A percentile compares a stretch with the other conserved stretches of the same genome.
Evolutionary conservation across 2,797 vertebrate species (phyloP).

Genomic region (Perodicticus potto): DNA sequence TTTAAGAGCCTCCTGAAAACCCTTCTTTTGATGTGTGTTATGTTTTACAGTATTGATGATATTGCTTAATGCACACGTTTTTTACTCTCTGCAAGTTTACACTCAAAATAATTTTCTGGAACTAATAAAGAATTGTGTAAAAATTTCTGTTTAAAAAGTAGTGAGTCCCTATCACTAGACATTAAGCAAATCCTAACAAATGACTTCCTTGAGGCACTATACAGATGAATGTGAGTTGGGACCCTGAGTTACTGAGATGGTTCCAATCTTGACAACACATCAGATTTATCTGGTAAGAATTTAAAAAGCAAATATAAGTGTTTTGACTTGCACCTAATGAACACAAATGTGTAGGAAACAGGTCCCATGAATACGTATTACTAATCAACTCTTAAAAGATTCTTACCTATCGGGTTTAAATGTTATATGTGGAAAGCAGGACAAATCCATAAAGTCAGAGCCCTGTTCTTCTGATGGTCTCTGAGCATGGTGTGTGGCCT

Average conservation of each 20-base stretch:
- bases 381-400: neutral
- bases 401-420: neutral
- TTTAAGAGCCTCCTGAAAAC: neutral
- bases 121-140: neutral
- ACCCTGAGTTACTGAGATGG: neutral
- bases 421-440: neutral
- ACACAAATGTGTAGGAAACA: neutral
- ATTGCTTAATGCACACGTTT: neutral
- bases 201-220: neutral
- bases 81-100: neutral
- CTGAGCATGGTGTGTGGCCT: neutral
- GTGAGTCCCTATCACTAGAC: neutral
- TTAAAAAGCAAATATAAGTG: neutral
- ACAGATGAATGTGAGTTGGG: neutral
- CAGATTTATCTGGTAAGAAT: neutral
- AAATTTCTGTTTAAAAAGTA: neutral
- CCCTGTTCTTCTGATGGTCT: neutral
- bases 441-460: neutral
- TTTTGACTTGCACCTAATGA: neutral
- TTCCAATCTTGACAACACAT: neutral
- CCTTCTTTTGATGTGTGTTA: neutral
- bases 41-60: neutral
- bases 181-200: neutral
- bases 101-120: neutral
- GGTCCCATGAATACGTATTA: neutral